Base-by-base conservation (phyloP, 1,140 invertebrate species). In the Myzus persicae region DNA sequence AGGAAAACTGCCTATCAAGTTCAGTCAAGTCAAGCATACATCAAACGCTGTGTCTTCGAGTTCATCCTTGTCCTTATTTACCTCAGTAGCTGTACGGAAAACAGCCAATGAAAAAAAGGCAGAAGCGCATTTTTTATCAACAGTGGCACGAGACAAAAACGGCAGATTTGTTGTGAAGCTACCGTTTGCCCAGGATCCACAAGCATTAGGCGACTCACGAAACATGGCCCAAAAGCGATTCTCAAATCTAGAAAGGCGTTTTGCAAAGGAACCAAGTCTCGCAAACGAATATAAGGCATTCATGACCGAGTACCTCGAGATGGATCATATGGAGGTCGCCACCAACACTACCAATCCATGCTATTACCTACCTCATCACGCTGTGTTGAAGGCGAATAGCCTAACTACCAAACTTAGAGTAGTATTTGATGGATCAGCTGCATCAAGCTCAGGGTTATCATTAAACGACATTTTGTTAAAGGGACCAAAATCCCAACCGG, bases 391-490 rank as follows among this genome's bases (percentile, higher is more conserved):
- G 18, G 14, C 59, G 1, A 46, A 93, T n/a, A 88, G 44, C 7
- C 4, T 42, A 9, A 95, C 94, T 0, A 95, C 95, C 2, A 95
- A 94, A 88, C 42, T 94, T 2, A 87, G 95, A 46, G 94, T 95
- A 36, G 95, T 95, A 2, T 95, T 95, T 93, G 94, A 95, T 93
- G 95, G 94, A 7, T 95, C 94, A 0, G 90, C 93, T 18, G 94
- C 94, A 44, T 94, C 94, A 31, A 93, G n/a, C 22, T 90, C 93
- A 7, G 94, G 94, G 22, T n/a, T 93, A 20, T 94, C 94, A 82
- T 92, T 94, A n/a, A 94, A 95, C 48, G 94, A 94, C 51, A 84
- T 94, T 26, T 93, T 94, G 91, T 84, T 94, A 36, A 90, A 93
- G 26, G 94, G 94, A 38, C 94, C 94, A 5, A 94, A 93, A n/a